phyloP scores from a whole-genome alignment of 1,140 invertebrate genomes.

The Trichoplusia ni region DNA sequence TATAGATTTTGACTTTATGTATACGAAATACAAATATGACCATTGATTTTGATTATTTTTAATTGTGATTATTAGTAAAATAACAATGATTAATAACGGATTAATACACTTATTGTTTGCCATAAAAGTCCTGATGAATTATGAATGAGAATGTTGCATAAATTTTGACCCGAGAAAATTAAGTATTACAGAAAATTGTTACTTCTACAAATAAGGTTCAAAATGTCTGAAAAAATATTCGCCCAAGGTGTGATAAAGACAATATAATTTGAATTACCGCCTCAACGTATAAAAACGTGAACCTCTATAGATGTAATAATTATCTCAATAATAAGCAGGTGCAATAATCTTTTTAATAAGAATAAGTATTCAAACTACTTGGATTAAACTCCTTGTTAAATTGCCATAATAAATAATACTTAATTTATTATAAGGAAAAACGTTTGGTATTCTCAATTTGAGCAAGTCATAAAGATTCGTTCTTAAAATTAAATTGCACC shows the following conservation, averaged over 20 bases:
- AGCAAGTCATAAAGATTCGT: too few species aligned
- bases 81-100: too few species aligned
- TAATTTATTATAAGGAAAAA: background rate
- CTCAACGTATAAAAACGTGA: background rate
- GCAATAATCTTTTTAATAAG: background rate
- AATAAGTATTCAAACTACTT: background rate
- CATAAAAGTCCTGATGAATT: too few species aligned
- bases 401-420: conserved; percentile 1
- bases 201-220: conserved; percentile 11
- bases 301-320: background rate
- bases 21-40: too few species aligned
- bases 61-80: too few species aligned
- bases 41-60: too few species aligned
- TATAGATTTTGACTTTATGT: too few species aligned
- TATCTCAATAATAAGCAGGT: background rate
- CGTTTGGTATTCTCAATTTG: too few species aligned
- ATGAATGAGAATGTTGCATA: too few species aligned
- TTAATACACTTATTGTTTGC: too few species aligned
- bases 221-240: background rate
- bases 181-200: background rate
- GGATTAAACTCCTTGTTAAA: background rate
- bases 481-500: too few species aligned
- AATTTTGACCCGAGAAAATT: too few species aligned
- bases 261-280: background rate
- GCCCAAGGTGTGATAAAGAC: background rate